Percentiles rank a stretch among this genome's conserved stretches.
Evolutionary conservation across 2,888 invertebrate genomes (phyloP).

Genomic region (Lapara coniferarum): DNA sequence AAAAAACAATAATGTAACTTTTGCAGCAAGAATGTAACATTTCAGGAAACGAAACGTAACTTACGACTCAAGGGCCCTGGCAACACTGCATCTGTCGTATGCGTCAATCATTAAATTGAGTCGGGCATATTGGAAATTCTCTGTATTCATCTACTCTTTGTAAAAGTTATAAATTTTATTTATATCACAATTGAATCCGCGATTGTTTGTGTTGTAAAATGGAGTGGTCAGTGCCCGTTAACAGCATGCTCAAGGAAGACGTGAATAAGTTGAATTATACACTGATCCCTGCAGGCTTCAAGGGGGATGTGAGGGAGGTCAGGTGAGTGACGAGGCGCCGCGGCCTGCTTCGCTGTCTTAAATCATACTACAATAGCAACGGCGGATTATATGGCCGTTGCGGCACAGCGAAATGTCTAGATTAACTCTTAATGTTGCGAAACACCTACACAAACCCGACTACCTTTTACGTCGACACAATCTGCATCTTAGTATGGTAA

Average conservation of each 20-base stretch:
- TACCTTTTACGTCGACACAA: slow-evolving; percentile 6
- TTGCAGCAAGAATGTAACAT: too few species aligned
- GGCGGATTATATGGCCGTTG: not conserved
- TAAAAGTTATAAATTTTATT: not conserved
- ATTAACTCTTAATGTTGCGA: not conserved
- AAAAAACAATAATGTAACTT: too few species aligned
- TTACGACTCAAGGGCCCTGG: too few species aligned
- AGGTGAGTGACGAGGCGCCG: slow-evolving; percentile 44
- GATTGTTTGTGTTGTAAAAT: slow-evolving; percentile 35
- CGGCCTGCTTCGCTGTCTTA: not conserved
- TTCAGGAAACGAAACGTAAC: too few species aligned
- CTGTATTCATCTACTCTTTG: not conserved
- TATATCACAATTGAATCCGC: not conserved
- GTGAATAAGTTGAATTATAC: slow-evolving; percentile 58
- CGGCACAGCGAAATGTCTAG: not conserved
- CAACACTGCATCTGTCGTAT: slow-evolving; percentile 1
- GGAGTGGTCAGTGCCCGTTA: slow-evolving; percentile 53
- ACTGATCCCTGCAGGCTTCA: slow-evolving; percentile 57
- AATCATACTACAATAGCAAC: not conserved
- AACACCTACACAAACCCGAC: slow-evolving; percentile 4
- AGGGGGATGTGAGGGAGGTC: slow-evolving; percentile 51
- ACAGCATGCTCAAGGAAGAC: slow-evolving; percentile 54
- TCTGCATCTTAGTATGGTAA: slow-evolving; percentile 5
- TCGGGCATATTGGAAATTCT: not conserved
- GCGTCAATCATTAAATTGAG: not conserved